These are phyloP conservation scores for Nemapogon koenigi DNA, from an alignment of 2,888 invertebrate species.

Conservation along the genomic window DNA sequence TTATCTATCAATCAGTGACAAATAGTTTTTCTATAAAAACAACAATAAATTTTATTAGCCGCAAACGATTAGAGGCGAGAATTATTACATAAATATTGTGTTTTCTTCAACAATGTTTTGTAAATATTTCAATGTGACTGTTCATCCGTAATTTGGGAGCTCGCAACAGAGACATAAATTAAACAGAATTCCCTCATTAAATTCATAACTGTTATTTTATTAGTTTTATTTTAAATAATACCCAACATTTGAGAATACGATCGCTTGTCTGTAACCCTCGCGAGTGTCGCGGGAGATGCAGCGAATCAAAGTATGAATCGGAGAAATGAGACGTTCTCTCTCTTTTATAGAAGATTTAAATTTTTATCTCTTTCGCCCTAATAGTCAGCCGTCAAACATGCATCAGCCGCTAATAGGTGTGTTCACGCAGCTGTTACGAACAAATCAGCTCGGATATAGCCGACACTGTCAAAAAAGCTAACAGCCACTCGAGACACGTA, in stretches of 20 bases:
- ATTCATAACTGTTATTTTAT: conserved; percentile 9
- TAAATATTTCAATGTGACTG: conserved; percentile 6
- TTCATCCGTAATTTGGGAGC: conserved; percentile 6
- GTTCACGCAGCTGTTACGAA: conserved; percentile 61
- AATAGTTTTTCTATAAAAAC: background rate
- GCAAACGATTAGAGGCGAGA: conserved; percentile 2
- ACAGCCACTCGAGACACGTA: conserved; percentile 27
- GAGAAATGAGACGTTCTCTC: conserved; percentile 58
- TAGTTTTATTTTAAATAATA: conserved; percentile 8
- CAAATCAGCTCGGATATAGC: conserved; percentile 64
- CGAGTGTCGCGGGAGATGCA: conserved; percentile 49
- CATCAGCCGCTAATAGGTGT: conserved; percentile 66
- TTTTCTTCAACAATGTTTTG: background rate
- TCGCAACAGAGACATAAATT: conserved; percentile 7
- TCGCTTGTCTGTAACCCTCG: conserved; percentile 37
- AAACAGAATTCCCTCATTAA: conserved; percentile 5
- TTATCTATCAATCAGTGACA: conserved; percentile 8
- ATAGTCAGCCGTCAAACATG: conserved; percentile 66
- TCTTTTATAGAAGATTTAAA: conserved; percentile 48
- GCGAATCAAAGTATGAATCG: conserved; percentile 55
- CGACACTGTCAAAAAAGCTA: conserved; percentile 61
- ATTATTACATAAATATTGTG: conserved; percentile 6
- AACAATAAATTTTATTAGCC: conserved; percentile 2
- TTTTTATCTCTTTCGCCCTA: conserved; percentile 60
- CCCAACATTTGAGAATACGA: conserved; percentile 2